Percentiles rank a stretch among this genome's conserved stretches.
phyloP scores from a whole-genome alignment of 2,888 invertebrate species.

The Apantesis nais region DNA sequence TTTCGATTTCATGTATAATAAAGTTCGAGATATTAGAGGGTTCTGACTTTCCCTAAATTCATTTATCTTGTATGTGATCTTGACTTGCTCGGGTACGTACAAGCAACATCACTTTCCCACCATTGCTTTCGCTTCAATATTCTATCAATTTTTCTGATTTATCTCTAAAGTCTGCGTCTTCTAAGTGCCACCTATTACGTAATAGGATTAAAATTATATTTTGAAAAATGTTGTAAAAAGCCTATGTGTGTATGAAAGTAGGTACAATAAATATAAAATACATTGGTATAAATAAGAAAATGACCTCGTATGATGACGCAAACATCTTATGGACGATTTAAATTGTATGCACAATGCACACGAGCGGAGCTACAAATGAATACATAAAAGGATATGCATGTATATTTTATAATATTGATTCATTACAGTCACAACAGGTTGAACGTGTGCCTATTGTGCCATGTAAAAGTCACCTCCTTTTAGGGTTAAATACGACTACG shows the following conservation, averaged over 20 bases:
- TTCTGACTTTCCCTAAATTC: not conserved
- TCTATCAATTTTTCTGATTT: too few relatives aligned
- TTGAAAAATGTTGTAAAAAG: not conserved
- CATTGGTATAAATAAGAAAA: constrained; percentile 38
- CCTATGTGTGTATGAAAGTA: not conserved
- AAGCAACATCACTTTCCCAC: not conserved
- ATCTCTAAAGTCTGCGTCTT: too few relatives aligned
- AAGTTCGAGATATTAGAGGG: not conserved
- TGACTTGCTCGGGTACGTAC: not conserved
- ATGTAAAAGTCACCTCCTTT: constrained; percentile 22
- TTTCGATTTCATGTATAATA: constrained; percentile 40
- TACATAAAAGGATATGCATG: constrained; percentile 31
- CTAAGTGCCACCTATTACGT: too few relatives aligned
- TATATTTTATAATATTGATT: constrained; percentile 40
- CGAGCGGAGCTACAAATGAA: constrained; percentile 32
- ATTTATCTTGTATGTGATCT: not conserved
- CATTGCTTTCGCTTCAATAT: too few relatives aligned
- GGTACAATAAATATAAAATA: not conserved
- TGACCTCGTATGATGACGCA: constrained; percentile 57
- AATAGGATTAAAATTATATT: not conserved
- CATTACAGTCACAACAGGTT: constrained; percentile 47
- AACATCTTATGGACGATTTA: constrained; percentile 48
- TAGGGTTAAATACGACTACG: constrained; percentile 12
- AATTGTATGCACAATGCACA: constrained; percentile 51
- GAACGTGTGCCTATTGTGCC: constrained; percentile 31